Base-by-base conservation (phyloP, 2,797 vertebrate genomes). In the Margarornis squamiger region DNA sequence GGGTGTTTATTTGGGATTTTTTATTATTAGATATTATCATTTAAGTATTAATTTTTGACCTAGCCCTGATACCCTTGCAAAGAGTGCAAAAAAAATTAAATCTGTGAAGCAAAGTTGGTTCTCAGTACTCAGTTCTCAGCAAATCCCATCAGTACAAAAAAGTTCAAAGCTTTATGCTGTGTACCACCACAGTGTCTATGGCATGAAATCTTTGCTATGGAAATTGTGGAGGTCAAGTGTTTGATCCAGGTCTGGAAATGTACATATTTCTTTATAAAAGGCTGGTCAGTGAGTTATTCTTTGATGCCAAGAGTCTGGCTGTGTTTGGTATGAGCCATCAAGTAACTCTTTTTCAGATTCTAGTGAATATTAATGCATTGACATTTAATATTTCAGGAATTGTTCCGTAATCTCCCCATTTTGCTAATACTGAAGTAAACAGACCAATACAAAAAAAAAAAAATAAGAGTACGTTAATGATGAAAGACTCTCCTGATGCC, bases 231-330 rank as follows among this genome's bases (percentile, higher is more conserved):
- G 75, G 57, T 77, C 13, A n/a, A 39, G 57, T 20, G 51, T 80
- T 88, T 75, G 80, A 78, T 68, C 65, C 66, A 72, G 48, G 18
- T 36, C 62, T 95, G 73, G 79, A 73, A 57, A 0, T 9, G 8
- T 27, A 5, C 45, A 5, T 39, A 0, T 71, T 43, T 61, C 8
- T 38, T 9, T 51, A 9, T 41, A 39, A 88, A 73, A 79, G 29
- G 19, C 27, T 59, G 20, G 5, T 82, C 63, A 81, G 0, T 54
- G 54, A 68, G 19, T 45, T 77, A 16, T 32, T 71, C 55, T 55
- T 54, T 51, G n/a, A 87, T 86, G 66, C 70, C 76, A 90, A 62
- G 62, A 81, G 70, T 94, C 88, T 95, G 73, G 27, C 29, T 88
- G 39, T 38, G n/a, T 32, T 82, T 93, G 92, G 59, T 72, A 70